Evolutionary conservation across 2,797 vertebrate genomes (phyloP), one percentile per base, ranked within the genome.

Genomic region (Spinibarbus caldwelli): DNA sequence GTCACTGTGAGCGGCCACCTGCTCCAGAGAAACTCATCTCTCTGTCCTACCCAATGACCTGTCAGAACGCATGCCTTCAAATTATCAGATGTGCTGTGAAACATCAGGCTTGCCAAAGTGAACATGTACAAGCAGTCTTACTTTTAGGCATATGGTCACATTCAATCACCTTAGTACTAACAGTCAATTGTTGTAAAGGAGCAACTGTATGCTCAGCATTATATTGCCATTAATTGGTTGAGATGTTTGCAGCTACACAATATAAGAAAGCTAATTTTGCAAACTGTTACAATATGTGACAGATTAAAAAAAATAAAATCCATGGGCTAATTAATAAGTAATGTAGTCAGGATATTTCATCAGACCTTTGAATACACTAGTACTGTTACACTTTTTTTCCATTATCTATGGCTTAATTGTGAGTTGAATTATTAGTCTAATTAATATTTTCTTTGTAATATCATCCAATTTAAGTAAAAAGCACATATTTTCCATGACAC

Each of bases 1-100:
- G 91, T 92, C 93, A 92, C 90, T 91, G 93, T 93, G 94, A 88
- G 93, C 91, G 78, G 89, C 93, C 92, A 94, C 89, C 93, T 94
- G 93, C 93, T 94, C 93, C 89, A 66, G 90, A 93, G 91, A 92
- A 90, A 91, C 89, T 90, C 87, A 88, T 91, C 89, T 90, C 86
- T 87, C 73, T 84, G 93, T 94, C 93, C 94, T 93, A 93, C 93
- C 92, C 91, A 86, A 86, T 83, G 88, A 85, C 78, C 88, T 68
- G 89, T 89, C 88, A 85, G 75, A 71, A 90, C 87, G 80, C 80
- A 90, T 89, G 87, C 88, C 90, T 93, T 90, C 87, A 88, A 62
- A 73, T 29, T 49, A 64, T 38, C 29, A n/a, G 34, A 78, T 72
- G 80, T 19, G 49, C 10, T 38, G 38, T 36, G 54, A 47, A 75